A percentile compares a stretch with the other conserved stretches of the same genome.
Evolutionary conservation across 2,797 vertebrate species (phyloP).

Genomic region (Miichthys miiuy): DNA sequence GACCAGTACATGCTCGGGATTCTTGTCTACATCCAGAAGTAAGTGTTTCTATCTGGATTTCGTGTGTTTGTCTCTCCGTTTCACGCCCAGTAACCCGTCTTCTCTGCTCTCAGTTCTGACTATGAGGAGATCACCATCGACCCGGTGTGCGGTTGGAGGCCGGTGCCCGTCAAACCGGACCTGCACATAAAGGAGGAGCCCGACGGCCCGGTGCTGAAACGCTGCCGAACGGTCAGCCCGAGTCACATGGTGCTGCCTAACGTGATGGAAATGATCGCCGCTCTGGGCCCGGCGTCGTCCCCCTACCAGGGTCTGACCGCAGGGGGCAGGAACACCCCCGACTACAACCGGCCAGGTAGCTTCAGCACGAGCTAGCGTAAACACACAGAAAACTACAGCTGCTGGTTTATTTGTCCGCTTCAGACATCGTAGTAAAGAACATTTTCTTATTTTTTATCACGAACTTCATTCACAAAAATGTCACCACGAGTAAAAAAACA

Average conservation of each 20-base stretch:
- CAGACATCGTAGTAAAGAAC: too few relatives aligned
- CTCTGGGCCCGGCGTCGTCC: conserved; percentile 89
- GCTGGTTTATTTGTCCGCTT: not conserved
- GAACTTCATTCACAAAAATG: too few relatives aligned
- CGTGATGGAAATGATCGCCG: conserved; percentile 97
- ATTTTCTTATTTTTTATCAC: too few relatives aligned
- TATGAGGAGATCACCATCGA: conserved; percentile 98
- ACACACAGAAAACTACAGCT: not conserved
- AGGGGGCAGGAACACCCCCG: conserved; percentile 82
- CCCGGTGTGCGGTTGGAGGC: conserved; percentile 95
- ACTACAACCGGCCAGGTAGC: conserved; percentile 89
- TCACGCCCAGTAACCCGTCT: too few relatives aligned
- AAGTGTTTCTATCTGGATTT: conserved; percentile 56
- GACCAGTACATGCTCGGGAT: conserved; percentile 98
- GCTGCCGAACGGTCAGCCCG: conserved; percentile 95
- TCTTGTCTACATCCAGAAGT: conserved; percentile 97
- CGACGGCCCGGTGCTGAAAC: conserved; percentile 92
- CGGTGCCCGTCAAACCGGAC: conserved; percentile 94
- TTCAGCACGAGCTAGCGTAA: too few relatives aligned
- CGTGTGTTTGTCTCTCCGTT: too few relatives aligned
- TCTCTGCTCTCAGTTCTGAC: conserved; percentile 87
- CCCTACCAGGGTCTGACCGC: conserved; percentile 86
- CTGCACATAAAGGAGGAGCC: conserved; percentile 94
- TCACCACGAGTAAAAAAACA: too few relatives aligned
- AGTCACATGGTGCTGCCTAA: conserved; percentile 94